Base-by-base conservation (phyloP, 2,113 vertebrate genomes). In the Neopipo cinnamomea region DNA sequence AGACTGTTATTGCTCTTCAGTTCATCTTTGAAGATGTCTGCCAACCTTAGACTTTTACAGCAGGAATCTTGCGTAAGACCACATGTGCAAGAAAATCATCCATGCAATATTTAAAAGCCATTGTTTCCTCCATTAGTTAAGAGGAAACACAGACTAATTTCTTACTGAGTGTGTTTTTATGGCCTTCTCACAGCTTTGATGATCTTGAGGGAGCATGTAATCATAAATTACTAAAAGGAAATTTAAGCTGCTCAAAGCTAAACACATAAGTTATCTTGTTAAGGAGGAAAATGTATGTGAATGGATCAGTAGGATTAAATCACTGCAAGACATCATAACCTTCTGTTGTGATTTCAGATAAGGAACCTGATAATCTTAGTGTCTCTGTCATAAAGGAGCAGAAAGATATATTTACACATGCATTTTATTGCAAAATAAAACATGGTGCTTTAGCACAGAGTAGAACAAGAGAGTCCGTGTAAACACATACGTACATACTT, bases 51-150 rank as follows among this genome's bases (percentile, higher is more conserved):
- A 20, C 23, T 95, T 95, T 61, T 47, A n/a, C 59, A 78, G 79
- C 47, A 92, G 47, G 59, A 74, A 59, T 93, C 85, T 95, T 96
- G 95, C 33, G 2, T 88, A 95, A 96, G 82, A 91, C 94, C 94
- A 95, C 83, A 96, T 95, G 85, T 90, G 79, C 68, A 91, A 90
- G 75, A 88, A 96, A 95, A 59, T 81, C 16, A 49, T 55, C 72
- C 72, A 12, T 72, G 83, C 87, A 93, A 61, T 75, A 74, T 93
- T 94, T 96, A 92, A 95, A 95, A 37, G 27, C 66, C 68, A 96
- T 96, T 96, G 93, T 96, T 93, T 91, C 80, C 86, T 95, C 79
- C 85, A 85, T 94, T 95, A 90, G 82, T 94, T 95, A 94, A 94
- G 37, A 92, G 79, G 86, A 93, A 95, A 94, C 27, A 70, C 56